phyloP scores from a whole-genome alignment of 2,797 vertebrate species.

The Otolemur crassicaudatus region DNA sequence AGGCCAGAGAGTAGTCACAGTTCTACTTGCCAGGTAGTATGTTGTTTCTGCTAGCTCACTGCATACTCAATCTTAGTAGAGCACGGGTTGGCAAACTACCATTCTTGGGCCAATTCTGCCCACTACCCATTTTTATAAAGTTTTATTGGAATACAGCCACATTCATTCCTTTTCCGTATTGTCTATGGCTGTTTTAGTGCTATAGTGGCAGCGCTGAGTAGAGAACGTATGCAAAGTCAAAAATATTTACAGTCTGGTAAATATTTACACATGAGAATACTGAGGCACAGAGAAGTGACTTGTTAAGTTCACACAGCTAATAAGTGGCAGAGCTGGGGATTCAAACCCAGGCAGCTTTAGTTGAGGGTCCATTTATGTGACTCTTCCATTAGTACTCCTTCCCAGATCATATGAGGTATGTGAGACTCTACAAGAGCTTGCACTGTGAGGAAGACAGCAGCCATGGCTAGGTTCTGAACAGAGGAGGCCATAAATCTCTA shows the following conservation, averaged over 20 bases:
- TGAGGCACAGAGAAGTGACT: not conserved
- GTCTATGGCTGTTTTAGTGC: not conserved
- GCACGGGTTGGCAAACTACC: not conserved
- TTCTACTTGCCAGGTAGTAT: slow-evolving; percentile 30
- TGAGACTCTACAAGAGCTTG: not conserved
- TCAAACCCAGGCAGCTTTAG: not conserved
- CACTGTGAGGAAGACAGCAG: not conserved
- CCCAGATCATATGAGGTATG: not conserved
- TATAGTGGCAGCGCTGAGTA: not conserved
- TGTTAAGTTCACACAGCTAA: not conserved
- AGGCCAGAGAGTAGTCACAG: slow-evolving; percentile 14
- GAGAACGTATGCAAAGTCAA: not conserved
- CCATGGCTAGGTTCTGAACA: not conserved
- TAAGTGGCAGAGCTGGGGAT: not conserved
- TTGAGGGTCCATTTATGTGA: not conserved
- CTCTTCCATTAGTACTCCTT: not conserved
- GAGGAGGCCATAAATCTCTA: not conserved
- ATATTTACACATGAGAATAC: not conserved
- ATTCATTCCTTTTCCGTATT: not conserved
- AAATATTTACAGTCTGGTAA: not conserved
- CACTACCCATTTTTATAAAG: slow-evolving; percentile 25
- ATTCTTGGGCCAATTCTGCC: not conserved
- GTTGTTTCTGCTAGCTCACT: not conserved
- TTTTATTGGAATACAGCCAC: not conserved
- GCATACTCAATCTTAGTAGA: not conserved